Base-by-base conservation (phyloP, 2,888 invertebrate genomes). In the Caenorhabditis imperialis region DNA sequence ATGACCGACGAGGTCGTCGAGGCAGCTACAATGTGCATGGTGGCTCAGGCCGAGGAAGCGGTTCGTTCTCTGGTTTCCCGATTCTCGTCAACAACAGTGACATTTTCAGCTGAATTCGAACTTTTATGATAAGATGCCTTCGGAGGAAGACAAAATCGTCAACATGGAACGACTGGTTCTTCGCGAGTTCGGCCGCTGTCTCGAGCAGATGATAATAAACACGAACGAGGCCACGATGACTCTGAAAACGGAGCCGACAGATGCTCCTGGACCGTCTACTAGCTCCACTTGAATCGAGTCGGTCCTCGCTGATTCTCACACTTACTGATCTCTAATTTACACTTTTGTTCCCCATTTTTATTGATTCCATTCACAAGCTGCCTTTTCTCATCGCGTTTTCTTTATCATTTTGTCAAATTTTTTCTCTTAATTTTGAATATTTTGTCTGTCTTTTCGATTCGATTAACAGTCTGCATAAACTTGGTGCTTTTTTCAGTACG, bases 1-100 rank as follows among this genome's bases (percentile, higher is more conserved):
- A 93, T 98, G 89, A 96, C 96, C 1, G 92, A 93, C 54, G 96
- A 96, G 88, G 96, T 98, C 40, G 93, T 97, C 16, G 96, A 96
- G 89, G 97, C 97, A 54, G 96, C 96, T 12, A 94, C 95, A 86
- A 93, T 95, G 88, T 97, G 98, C 89, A 91, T 99, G 88, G 90
- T 98, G 87, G 95, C 97, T n/a, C 94, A 95, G 86, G 94, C 94
- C 4, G 93, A 93, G 84, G 93, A 93, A 88, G 92, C 92, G 47
- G 93, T 93, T 84, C 54, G 67, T 61, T 42, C 40, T 3, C 16
- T 23, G 23, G 35, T 55, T 7, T 51, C 27, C 30, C 47, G n/a
- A 16, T 6, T 30, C n/a, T 22, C 10, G n/a, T 25, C 27, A 33
- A 35, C 12, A 14, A 3, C 14, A 14, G 8, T 37, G 27, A 33